Base-by-base conservation (phyloP, 2,797 vertebrate genomes). In the Trematomus bernacchii region DNA sequence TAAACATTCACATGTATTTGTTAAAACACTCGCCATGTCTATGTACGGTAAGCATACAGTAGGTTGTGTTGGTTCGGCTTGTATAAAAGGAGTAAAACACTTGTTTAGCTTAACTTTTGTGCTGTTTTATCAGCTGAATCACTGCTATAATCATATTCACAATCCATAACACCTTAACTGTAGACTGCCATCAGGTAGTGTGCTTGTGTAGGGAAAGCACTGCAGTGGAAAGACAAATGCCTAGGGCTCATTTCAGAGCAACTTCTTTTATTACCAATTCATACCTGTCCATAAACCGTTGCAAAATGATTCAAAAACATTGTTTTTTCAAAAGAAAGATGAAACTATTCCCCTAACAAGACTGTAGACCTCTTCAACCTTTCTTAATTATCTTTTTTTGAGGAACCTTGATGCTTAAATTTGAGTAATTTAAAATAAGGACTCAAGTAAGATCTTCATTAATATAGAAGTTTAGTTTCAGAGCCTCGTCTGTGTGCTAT, bases 101-200 rank as follows among this genome's bases (percentile, higher is more conserved):
- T 52, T 72, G 67, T 71, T 76, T 48, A 47, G 79, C 73, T 40
- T 40, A 53, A 23, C 19, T 62, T 33, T 69, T 80, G 12, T 4
- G 10, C 12, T 55, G 61, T 71, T 74, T 77, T 80, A 88, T 83
- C 18, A 51, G 59, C 79, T 78, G 51, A 52, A 82, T 79, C 74
- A 57, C 47, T 7, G 11, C 57, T 61, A 33, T 83, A 69, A 80
- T 82, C 65, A 85, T 71, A 82, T 79, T 87, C 65, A 85, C 64
- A 69, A 66, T 71, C 66, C 44, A 13, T 72, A 55, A 53, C 69
- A 18, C 2, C 14, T 51, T 82, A 79, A 42, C 10, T 57, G 66
- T 30, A 65, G 1, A 80, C 60, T 80, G 48, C 63, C 69, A 67
- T 73, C 71, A 80, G 66, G 27, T 63, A 51, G 79, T 73, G 67